Percentiles rank a stretch among this genome's conserved stretches.
Evolutionary conservation across 2,113 vertebrate genomes (phyloP).

Genomic region (Datnioides undecimradiatus): DNA sequence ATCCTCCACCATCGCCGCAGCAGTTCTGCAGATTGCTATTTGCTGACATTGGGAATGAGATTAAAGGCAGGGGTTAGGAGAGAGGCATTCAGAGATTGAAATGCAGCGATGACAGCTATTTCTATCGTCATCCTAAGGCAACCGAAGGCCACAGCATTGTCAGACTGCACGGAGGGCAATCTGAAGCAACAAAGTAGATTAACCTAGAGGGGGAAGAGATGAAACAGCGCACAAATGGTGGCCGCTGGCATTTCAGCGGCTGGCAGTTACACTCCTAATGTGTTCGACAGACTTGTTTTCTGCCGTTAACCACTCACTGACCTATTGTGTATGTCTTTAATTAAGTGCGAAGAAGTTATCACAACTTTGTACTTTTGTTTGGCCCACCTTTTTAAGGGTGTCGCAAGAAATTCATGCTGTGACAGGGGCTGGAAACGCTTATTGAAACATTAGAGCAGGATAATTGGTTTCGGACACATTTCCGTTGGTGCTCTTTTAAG

Average conservation of each 20-base stretch:
- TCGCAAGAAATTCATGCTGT: conserved; percentile 40
- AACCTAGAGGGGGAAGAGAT: conserved; percentile 60
- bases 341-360: conserved; percentile 65
- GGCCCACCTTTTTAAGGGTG: conserved; percentile 37
- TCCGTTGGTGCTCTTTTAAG: conserved; percentile 8
- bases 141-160: conserved; percentile 62
- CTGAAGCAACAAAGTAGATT: conserved; percentile 66
- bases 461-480: conserved; percentile 40
- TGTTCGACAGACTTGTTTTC: conserved; percentile 49
- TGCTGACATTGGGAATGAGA: conserved; percentile 80
- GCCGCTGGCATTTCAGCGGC: conserved; percentile 49
- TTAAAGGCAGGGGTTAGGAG: conserved; percentile 69
- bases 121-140: conserved; percentile 64
- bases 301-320: conserved; percentile 47
- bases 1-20: conserved; percentile 63
- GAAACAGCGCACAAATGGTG: conserved; percentile 48
- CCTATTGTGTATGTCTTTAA: conserved; percentile 62
- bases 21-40: conserved; percentile 76
- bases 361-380: conserved; percentile 54
- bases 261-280: conserved; percentile 58
- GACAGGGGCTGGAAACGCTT: conserved; percentile 1
- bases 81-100: conserved; percentile 76
- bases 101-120: conserved; percentile 70
- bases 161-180: conserved; percentile 50
- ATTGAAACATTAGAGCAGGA: conserved; percentile 51